Evolutionary conservation across 2,797 vertebrate species (phyloP).

Genomic region (Ctenosaura bakeri): DNA sequence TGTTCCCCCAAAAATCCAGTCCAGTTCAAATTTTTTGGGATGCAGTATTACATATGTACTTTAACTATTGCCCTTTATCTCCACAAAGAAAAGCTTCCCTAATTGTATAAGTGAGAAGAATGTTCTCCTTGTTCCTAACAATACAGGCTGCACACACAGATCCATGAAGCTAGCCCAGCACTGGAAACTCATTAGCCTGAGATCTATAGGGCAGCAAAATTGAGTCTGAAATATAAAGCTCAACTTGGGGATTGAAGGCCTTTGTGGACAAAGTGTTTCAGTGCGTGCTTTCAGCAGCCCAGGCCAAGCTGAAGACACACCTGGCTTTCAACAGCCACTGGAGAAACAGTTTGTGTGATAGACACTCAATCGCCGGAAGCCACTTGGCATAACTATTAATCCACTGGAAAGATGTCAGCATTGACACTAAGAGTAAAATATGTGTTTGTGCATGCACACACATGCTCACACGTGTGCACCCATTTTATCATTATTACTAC

Average conservation of each 20-base stretch:
- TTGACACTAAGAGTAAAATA: slow-evolving; percentile 68
- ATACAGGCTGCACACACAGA: neutral
- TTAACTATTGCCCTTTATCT: slow-evolving; percentile 29
- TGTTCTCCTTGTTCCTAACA: slow-evolving; percentile 33
- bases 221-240: slow-evolving; percentile 85
- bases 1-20: neutral
- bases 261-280: slow-evolving; percentile 81
- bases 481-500: slow-evolving; percentile 82
- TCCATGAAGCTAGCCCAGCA: slow-evolving; percentile 76
- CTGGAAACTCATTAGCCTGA: slow-evolving; percentile 80
- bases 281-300: slow-evolving; percentile 54
- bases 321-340: slow-evolving; percentile 69
- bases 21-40: neutral
- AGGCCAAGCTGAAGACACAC: slow-evolving; percentile 51
- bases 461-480: slow-evolving; percentile 35
- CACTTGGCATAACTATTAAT: slow-evolving; percentile 71
- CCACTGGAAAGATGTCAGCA: slow-evolving; percentile 56
- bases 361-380: slow-evolving; percentile 61
- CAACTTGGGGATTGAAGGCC: slow-evolving; percentile 80
- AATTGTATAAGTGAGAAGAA: slow-evolving; percentile 43
- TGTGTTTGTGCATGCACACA: slow-evolving; percentile 49
- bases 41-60: too few species aligned
- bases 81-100: slow-evolving; percentile 19
- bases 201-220: slow-evolving; percentile 82
- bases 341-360: slow-evolving; percentile 66